A percentile compares a stretch with the other conserved stretches of the same genome.
Evolutionary conservation across 2,888 invertebrate genomes (phyloP).

Genomic region (Hemaris fuciformis): DNA sequence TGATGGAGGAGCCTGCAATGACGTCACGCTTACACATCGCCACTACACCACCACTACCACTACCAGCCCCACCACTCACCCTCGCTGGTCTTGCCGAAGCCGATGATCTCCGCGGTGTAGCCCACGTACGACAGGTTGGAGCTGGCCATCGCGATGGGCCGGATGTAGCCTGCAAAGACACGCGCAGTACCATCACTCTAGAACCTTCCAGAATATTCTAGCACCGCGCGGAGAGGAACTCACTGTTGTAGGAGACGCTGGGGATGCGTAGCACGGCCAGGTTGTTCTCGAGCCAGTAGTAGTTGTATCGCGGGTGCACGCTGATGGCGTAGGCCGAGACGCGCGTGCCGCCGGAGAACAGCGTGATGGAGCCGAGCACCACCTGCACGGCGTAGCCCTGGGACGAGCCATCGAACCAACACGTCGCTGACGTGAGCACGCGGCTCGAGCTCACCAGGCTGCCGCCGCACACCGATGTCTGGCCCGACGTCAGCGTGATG

Average conservation of each 20-base stretch:
- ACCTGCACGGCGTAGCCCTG: constrained; percentile 22
- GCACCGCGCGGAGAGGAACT: background rate
- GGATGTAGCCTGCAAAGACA: constrained; percentile 24
- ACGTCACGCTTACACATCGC: background rate
- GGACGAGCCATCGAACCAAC: constrained; percentile 17
- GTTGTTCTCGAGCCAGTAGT: background rate
- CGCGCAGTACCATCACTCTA: background rate
- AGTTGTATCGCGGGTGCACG: constrained; percentile 28
- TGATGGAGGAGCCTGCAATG: constrained; percentile 27
- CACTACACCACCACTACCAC: background rate
- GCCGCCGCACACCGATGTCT: background rate
- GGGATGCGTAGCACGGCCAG: background rate
- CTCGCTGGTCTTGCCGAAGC: constrained; percentile 43
- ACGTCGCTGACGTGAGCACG: background rate
- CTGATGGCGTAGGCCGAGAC: constrained; percentile 29
- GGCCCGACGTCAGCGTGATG: background rate
- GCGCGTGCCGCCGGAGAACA: constrained; percentile 43
- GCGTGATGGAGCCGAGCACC: constrained; percentile 35
- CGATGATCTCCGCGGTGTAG: constrained; percentile 32
- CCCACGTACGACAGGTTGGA: constrained; percentile 26
- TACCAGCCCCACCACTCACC: constrained; percentile 27
- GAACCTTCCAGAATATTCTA: background rate
- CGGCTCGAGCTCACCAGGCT: background rate
- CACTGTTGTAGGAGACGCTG: background rate
- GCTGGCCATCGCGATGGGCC: constrained; percentile 34